These are phyloP conservation scores for Heliangelus exortis DNA, from an alignment of 2,797 vertebrate species.

Conservation along the genomic window DNA sequence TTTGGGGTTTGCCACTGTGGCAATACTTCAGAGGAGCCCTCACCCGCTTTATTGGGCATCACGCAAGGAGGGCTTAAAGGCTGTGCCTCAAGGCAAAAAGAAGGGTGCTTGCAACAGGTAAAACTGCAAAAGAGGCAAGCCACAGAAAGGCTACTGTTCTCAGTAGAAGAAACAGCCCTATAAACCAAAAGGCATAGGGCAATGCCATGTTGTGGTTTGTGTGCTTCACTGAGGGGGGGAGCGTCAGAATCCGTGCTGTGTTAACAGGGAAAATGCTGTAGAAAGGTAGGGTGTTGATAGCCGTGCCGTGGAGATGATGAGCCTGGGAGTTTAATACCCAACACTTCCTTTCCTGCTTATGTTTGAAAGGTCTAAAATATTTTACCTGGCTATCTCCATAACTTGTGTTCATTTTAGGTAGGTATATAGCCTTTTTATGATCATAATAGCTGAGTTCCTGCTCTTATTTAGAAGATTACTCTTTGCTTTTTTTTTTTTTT, in stretches of 20 bases:
- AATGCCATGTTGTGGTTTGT: not conserved
- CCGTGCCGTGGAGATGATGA: not conserved
- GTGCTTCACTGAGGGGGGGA: not conserved
- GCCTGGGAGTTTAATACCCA: not conserved
- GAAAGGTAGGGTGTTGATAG: not conserved
- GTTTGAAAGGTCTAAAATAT: not conserved
- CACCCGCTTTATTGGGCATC: not conserved
- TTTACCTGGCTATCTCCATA: not conserved
- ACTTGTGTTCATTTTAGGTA: not conserved
- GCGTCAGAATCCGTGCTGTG: not conserved
- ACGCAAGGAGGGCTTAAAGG: not conserved
- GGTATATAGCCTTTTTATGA: not conserved
- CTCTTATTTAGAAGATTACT: not conserved
- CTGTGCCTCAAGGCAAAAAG: not conserved
- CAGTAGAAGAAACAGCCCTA: not conserved
- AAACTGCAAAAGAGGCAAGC: not conserved
- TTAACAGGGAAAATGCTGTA: not conserved
- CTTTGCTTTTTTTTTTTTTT: not conserved
- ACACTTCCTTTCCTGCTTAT: not conserved
- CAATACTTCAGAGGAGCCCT: not conserved
- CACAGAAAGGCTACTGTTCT: not conserved
- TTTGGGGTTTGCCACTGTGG: not conserved
- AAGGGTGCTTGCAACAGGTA: not conserved
- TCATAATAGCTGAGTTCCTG: not conserved
- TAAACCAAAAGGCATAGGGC: rapidly evolving